Conservation (phyloP, 1,140 invertebrate genomes). For the Zaprionus gabonicus region DNA sequence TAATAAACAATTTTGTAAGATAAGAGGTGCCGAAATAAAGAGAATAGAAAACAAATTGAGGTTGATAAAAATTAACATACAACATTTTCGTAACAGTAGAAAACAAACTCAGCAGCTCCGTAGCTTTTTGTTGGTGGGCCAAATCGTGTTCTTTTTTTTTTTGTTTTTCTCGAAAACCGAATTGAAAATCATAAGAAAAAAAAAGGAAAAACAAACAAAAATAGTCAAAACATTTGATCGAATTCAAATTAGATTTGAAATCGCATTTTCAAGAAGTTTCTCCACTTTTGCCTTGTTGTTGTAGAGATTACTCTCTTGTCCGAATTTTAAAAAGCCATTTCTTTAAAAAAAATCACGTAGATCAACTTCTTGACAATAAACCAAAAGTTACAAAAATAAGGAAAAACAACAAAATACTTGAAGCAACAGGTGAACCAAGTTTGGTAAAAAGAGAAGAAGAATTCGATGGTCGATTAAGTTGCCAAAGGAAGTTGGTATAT, state of each 20-base stretch:
- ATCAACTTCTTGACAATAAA: slow-evolving; percentile 94
- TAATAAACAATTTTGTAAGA: slow-evolving; percentile 46
- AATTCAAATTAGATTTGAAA: slow-evolving; percentile 40
- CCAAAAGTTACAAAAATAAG: slow-evolving; percentile 61
- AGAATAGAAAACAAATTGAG: slow-evolving; percentile 41
- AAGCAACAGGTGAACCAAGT: slow-evolving; percentile 32
- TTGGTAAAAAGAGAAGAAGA: slow-evolving; percentile 9
- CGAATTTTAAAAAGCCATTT: slow-evolving; percentile 87
- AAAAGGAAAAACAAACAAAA: slow-evolving; percentile 38
- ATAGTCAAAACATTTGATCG: slow-evolving; percentile 17
- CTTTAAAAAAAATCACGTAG: slow-evolving; percentile 90
- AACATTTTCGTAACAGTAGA: slow-evolving; percentile 60
- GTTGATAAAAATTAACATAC: slow-evolving; percentile 57
- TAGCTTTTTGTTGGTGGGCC: slow-evolving; percentile 46
- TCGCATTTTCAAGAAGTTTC: slow-evolving; percentile 83
- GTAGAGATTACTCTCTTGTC: not conserved
- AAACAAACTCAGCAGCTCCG: slow-evolving; percentile 64
- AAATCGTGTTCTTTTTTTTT: slow-evolving; percentile 71
- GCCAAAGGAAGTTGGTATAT: not conserved
- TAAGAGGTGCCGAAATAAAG: slow-evolving; percentile 46
- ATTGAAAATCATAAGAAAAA: slow-evolving; percentile 30
- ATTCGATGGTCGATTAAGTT: slow-evolving; percentile 7
- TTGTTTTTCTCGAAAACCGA: slow-evolving; percentile 10
- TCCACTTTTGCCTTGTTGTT: slow-evolving; percentile 58
- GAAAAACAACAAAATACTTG: slow-evolving; percentile 51